These are phyloP conservation scores for Phalanger gymnotis DNA, from an alignment of 2,797 vertebrate species.

Conservation along the genomic window DNA sequence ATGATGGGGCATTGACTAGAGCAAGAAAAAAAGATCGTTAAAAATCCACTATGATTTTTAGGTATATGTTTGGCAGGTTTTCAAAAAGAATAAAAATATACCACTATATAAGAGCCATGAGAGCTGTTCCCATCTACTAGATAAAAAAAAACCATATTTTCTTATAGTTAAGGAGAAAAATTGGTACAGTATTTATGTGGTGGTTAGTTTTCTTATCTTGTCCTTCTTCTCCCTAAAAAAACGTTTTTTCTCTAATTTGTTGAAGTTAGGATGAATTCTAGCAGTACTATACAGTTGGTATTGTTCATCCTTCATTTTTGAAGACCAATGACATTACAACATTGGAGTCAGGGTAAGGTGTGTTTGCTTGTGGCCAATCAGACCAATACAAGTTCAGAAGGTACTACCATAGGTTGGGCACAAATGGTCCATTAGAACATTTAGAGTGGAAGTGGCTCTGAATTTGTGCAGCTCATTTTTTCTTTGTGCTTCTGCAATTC, in stretches of 20 bases:
- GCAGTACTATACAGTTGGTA: too few relatives aligned
- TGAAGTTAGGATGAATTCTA: not conserved
- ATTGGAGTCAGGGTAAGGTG: too few relatives aligned
- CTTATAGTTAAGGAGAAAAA: not conserved
- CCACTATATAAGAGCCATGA: not conserved
- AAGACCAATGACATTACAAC: too few relatives aligned
- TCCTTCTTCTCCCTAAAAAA: not conserved
- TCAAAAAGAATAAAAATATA: not conserved
- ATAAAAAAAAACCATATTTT: too few relatives aligned
- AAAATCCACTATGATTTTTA: constrained; percentile 56
- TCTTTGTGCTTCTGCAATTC: too few relatives aligned
- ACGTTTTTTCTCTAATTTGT: not conserved
- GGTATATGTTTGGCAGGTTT: constrained; percentile 44
- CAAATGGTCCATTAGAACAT: too few relatives aligned
- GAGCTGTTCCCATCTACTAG: not conserved
- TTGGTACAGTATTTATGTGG: not conserved
- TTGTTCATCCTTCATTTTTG: too few relatives aligned
- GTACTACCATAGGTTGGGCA: too few relatives aligned
- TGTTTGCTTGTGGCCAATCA: too few relatives aligned
- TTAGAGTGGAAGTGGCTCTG: too few relatives aligned
- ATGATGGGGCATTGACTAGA: constrained; percentile 64
- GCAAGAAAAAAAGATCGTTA: constrained; percentile 40
- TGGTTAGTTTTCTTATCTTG: not conserved
- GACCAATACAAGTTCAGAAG: too few relatives aligned
- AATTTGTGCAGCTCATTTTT: too few relatives aligned